These are phyloP conservation scores for Sinocyclocheilus maitianheensis DNA, from an alignment of 2,113 vertebrate species.

Conservation along the genomic window DNA sequence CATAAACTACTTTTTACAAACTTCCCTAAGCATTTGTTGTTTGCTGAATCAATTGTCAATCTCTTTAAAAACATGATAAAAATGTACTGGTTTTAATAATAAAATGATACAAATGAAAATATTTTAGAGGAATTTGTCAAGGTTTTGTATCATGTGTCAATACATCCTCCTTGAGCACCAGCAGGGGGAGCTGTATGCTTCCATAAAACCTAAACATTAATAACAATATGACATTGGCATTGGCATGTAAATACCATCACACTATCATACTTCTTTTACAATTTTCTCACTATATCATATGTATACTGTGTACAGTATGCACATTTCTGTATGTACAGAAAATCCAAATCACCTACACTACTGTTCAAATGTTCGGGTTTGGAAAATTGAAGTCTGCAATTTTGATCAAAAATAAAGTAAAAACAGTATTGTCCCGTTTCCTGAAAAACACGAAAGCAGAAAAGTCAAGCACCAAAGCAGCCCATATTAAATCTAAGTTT, in stretches of 20 bases:
- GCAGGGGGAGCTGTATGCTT: conserved; percentile 39
- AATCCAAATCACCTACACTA: background rate
- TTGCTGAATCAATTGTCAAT: background rate
- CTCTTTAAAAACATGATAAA: background rate
- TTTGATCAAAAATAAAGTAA: background rate
- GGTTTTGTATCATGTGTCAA: too few species aligned
- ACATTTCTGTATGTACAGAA: background rate
- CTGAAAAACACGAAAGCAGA: too few species aligned
- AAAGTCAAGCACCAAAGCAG: too few species aligned
- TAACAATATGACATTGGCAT: background rate
- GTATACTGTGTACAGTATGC: background rate
- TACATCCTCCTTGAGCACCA: conserved; percentile 25
- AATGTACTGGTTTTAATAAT: background rate
- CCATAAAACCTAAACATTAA: background rate
- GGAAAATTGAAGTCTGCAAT: background rate
- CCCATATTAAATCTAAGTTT: too few species aligned
- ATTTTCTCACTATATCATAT: background rate
- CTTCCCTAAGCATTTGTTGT: background rate
- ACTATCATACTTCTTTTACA: too few species aligned
- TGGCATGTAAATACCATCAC: too few species aligned
- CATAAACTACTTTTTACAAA: background rate
- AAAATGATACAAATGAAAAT: background rate
- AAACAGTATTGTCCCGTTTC: too few species aligned
- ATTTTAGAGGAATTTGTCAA: too few species aligned
- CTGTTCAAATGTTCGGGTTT: background rate